Evolutionary conservation across 2,797 vertebrate species (phyloP).

Genomic region (Arrhamphus sclerolepis): DNA sequence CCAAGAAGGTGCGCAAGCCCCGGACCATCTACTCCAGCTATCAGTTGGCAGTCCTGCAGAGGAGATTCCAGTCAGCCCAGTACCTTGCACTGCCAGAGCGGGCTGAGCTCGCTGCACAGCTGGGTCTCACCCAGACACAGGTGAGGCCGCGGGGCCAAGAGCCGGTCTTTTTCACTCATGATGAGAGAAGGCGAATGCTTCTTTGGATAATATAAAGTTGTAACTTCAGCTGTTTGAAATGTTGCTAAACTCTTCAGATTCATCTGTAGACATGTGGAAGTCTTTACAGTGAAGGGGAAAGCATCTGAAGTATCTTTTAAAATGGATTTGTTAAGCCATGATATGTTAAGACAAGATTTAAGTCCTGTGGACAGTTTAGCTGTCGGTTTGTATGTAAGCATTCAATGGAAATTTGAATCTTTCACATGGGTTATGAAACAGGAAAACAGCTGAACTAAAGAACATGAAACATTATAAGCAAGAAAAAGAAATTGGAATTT

Average conservation of each 20-base stretch:
- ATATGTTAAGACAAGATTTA: too few species aligned
- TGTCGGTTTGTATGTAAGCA: too few species aligned
- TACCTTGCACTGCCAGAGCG: constrained; percentile 92
- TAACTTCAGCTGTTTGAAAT: too few species aligned
- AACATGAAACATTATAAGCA: too few species aligned
- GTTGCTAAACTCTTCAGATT: too few species aligned
- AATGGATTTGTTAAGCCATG: neutral
- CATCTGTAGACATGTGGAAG: too few species aligned
- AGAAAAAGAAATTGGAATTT: too few species aligned
- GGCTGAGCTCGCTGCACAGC: constrained; percentile 89
- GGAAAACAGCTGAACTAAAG: too few species aligned
- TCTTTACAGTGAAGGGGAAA: neutral
- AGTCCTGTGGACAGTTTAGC: too few species aligned
- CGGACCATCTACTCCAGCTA: constrained; percentile 95
- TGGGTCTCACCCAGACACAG: constrained; percentile 95
- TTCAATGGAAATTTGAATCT: too few species aligned
- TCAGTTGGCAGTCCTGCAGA: constrained; percentile 90
- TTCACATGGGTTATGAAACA: too few species aligned
- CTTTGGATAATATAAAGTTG: too few species aligned
- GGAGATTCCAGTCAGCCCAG: constrained; percentile 92
- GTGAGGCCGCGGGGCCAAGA: constrained; percentile 32
- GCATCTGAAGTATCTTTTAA: neutral
- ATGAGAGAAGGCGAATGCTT: neutral
- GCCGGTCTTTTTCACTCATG: neutral
- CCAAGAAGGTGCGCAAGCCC: constrained; percentile 93